Base-by-base conservation (phyloP, 2,797 vertebrate genomes). In the Cephalopachus bancanus region DNA sequence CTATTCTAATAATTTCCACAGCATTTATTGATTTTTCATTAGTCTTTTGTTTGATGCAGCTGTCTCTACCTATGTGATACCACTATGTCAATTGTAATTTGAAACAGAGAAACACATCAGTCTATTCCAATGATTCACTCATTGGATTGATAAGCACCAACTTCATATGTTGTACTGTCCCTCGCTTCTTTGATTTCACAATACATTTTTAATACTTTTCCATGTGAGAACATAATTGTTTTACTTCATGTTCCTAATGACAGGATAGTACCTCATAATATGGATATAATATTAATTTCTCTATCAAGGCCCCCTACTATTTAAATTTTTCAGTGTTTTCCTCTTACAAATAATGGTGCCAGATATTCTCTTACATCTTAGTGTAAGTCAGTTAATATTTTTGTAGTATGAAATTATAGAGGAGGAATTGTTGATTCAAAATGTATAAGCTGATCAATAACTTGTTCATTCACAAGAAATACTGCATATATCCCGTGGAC, bases 31-130 rank as follows among this genome's bases (percentile, higher is more conserved):
- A 88, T 90, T 87, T 80, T 72, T 79, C 3, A 10, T 53, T 76
- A 60, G 72, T 60, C 84, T 91, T 92, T 96, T 65, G 79, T 94
- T 83, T 96, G 72, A 88, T 79, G 12, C 22, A 24, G 53, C 80
- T 96, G 89, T 95, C 14, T 55, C 33, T 64, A 67, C 76, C 79
- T 93, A 91, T 91, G 96, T 62, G 89, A 55, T 80, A n/a, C 26
- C 55, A 83, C 33, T 74, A 17, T 78, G 7, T 89, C 72, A 96
- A 59, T 51, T 2, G 12, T 84, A 33, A 59, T 89, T 89, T 96
- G 67, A 95, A 91, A 86, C 22, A 75, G n/a, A 5, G 69, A 94
- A 94, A 83, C n/a, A 51, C 9, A 37, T 80, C 49, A 64, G 8
- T 92, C 69, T 89, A 14, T 17, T 49, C 33, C 28, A 53, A 12